Percentiles rank a stretch among this genome's conserved stretches.
phyloP scores from a whole-genome alignment of 2,797 vertebrate species.

The Artibeus jamaicensis region DNA sequence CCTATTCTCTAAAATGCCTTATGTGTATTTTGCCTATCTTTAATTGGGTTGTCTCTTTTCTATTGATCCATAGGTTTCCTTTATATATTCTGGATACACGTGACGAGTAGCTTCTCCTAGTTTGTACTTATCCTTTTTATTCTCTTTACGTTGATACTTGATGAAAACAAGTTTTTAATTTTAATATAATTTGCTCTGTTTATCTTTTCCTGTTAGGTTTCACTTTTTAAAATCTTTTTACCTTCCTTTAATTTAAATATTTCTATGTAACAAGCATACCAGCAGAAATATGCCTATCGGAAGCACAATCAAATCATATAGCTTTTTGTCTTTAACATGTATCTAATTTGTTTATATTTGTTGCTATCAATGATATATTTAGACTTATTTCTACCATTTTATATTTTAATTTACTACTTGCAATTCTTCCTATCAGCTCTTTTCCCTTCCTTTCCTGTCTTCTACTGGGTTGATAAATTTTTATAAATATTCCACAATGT shows the following conservation, averaged over 20 bases:
- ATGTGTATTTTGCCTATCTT: neutral
- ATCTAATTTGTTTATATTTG: neutral
- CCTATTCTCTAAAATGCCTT: neutral
- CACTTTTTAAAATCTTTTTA: neutral
- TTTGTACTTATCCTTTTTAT: neutral
- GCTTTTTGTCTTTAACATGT: neutral
- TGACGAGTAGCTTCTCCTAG: neutral
- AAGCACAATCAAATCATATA: neutral
- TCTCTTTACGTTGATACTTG: neutral
- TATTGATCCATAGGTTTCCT: neutral
- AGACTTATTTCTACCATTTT: neutral
- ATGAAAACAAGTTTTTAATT: neutral
- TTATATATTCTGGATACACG: neutral
- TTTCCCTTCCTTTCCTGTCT: neutral
- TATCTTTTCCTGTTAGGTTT: neutral
- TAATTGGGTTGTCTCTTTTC: neutral
- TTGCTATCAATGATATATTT: neutral
- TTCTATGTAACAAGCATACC: neutral
- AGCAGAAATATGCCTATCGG: neutral
- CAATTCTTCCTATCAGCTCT: neutral
- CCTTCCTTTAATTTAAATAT: neutral
- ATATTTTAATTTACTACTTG: neutral
- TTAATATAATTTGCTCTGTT: neutral
- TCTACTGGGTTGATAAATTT: neutral
- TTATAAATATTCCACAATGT: neutral